Evolutionary conservation across 2,888 invertebrate genomes (phyloP).

Genomic region (Icerya purchasi): DNA sequence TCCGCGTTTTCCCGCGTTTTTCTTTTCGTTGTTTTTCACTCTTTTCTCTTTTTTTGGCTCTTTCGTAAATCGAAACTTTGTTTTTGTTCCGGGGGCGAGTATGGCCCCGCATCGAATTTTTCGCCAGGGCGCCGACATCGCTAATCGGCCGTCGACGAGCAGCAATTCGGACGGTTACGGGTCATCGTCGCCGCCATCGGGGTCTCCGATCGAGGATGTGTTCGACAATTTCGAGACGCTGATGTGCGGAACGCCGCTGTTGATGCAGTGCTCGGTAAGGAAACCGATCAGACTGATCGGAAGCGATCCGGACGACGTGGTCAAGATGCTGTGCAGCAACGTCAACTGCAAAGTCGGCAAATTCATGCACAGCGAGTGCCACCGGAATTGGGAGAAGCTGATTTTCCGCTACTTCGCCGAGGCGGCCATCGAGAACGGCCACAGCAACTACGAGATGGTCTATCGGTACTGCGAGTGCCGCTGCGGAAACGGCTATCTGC

Average conservation of each 20-base stretch:
- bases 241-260: neutral
- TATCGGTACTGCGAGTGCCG: neutral
- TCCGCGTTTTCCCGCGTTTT: too few species aligned
- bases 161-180: too few species aligned
- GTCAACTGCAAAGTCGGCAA: neutral
- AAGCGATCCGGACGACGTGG: neutral
- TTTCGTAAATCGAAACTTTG: too few species aligned
- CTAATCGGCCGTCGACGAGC: too few species aligned
- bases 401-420: neutral
- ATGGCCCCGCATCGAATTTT: too few species aligned
- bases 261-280: neutral
- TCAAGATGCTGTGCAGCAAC: neutral
- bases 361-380: neutral
- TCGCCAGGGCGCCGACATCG: too few species aligned
- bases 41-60: too few species aligned
- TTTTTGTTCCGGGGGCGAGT: too few species aligned
- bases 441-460: neutral
- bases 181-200: too few species aligned
- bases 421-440: neutral
- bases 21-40: too few species aligned
- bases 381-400: neutral
- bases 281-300: neutral
- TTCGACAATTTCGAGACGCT: too few species aligned
- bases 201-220: too few species aligned
- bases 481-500: neutral